Base-by-base conservation (phyloP, 2,797 vertebrate genomes). In the Siniperca obscura region DNA sequence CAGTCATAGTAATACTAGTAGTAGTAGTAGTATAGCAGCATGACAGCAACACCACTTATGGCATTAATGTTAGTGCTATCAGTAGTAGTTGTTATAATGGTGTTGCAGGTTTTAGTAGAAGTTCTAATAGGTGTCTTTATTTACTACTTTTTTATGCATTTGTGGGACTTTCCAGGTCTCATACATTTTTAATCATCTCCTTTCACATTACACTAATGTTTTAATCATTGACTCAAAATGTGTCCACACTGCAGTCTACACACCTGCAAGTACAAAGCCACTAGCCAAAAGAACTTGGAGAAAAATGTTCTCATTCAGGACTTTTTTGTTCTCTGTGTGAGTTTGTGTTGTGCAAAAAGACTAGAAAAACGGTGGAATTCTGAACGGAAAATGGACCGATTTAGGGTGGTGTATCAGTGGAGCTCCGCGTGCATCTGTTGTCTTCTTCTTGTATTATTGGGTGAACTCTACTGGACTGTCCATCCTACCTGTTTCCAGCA, bases 151-250 rank as follows among this genome's bases (percentile, higher is more conserved):
- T 78, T 56, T 65, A 38, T 81, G 34, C 1, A 44, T 75, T 68
- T 80, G 50, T 83, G 30, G 13, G 27, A 70, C 30, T 21, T 76
- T 65, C 19, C 19, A 61, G 57, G 17, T 56, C 50, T 75, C 40
- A 73, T 42, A 83, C 70, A 66, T 76, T 56, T 64, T 65, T 50
- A 22, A 52, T 34, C 4, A 13, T 72, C 27, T 65, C n/a, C 79
- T 67, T 74, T 60, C 42, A 60, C 19, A 42, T 81, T 44, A 10
- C 22, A 34, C 38, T 60, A 16, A 67, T 21, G 8, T 72, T 83
- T 76, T 30, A 69, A 27, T 65, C 60, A 67, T 19, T n/a, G 66
- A 64, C 77, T 81, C 34, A 65, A 61, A 74, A 72, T 64, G 16
- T 10, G 30, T 56, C 64, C 38, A 75, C 25, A 8, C 38, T 80